phyloP scores from a whole-genome alignment of 2,797 vertebrate genomes.

The Chrosomus eos region DNA sequence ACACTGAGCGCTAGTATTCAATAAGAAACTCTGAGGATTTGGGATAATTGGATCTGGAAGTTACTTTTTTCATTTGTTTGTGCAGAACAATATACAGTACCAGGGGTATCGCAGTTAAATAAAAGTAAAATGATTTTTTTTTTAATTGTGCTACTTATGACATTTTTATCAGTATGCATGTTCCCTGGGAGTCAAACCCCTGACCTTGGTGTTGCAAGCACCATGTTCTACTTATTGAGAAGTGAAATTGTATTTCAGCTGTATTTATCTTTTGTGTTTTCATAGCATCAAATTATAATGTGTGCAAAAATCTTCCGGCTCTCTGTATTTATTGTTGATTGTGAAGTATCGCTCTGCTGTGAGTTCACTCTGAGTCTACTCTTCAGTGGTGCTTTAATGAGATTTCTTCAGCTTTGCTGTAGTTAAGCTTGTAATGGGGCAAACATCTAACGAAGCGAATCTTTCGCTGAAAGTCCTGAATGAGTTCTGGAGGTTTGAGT shows the following conservation, averaged over 20 bases:
- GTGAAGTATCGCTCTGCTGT: neutral
- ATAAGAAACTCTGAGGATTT: slow-evolving; percentile 5
- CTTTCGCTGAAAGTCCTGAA: slow-evolving; percentile 9
- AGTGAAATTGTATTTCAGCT: neutral
- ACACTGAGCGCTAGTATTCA: neutral
- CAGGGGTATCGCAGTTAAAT: neutral
- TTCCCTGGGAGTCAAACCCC: neutral
- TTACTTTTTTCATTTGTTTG: neutral
- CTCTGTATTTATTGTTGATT: slow-evolving; percentile 47
- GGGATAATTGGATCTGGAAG: neutral
- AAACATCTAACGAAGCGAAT: slow-evolving; percentile 24
- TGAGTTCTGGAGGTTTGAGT: too few species aligned
- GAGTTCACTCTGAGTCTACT: slow-evolving; percentile 72
- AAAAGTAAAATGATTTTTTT: neutral
- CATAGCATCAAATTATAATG: neutral
- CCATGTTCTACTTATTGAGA: neutral
- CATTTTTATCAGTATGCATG: neutral
- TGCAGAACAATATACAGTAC: neutral
- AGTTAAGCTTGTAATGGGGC: slow-evolving; percentile 66
- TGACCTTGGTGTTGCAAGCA: neutral
- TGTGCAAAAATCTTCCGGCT: neutral
- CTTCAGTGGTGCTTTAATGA: slow-evolving; percentile 74
- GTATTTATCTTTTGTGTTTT: neutral
- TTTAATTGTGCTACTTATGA: too few species aligned
- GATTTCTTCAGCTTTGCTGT: slow-evolving; percentile 73